Conservation (phyloP, 2,113 vertebrate genomes). For the Micromys minutus region DNA sequence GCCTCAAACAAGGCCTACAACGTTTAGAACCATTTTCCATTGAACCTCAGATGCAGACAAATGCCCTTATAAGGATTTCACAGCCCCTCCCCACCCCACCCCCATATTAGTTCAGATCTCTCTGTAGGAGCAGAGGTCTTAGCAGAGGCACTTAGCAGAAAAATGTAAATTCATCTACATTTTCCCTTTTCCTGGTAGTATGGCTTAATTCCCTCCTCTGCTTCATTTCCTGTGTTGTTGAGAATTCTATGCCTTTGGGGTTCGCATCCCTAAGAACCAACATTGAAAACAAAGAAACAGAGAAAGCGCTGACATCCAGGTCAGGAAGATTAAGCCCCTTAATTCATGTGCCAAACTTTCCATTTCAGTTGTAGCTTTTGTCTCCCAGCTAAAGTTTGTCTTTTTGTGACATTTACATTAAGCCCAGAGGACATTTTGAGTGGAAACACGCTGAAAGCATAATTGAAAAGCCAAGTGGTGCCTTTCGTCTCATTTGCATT, state of each 20-base stretch:
- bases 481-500: conserved; percentile 77
- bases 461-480: conserved; percentile 79
- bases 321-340: conserved; percentile 76
- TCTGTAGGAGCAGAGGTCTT: not conserved
- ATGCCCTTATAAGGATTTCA: not conserved
- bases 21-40: not conserved
- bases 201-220: conserved; percentile 57
- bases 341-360: conserved; percentile 63
- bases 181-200: conserved; percentile 44
- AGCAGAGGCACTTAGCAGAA: conserved; percentile 19
- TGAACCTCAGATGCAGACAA: not conserved
- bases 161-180: conserved; percentile 60
- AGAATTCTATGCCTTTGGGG: conserved; percentile 55
- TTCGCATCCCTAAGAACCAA: conserved; percentile 47
- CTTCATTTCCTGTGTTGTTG: conserved; percentile 46
- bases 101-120: not conserved
- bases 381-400: conserved; percentile 78
- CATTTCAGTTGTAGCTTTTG: conserved; percentile 72
- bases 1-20: not conserved
- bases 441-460: conserved; percentile 78
- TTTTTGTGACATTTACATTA: conserved; percentile 80
- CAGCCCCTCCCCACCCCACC: not conserved
- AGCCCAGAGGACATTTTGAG: conserved; percentile 79
- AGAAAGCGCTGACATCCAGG: conserved; percentile 66
- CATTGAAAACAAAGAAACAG: conserved; percentile 59